These are phyloP conservation scores for Oceanodroma leucorhoa DNA, from an alignment of 2,797 vertebrate species.

Conservation along the genomic window DNA sequence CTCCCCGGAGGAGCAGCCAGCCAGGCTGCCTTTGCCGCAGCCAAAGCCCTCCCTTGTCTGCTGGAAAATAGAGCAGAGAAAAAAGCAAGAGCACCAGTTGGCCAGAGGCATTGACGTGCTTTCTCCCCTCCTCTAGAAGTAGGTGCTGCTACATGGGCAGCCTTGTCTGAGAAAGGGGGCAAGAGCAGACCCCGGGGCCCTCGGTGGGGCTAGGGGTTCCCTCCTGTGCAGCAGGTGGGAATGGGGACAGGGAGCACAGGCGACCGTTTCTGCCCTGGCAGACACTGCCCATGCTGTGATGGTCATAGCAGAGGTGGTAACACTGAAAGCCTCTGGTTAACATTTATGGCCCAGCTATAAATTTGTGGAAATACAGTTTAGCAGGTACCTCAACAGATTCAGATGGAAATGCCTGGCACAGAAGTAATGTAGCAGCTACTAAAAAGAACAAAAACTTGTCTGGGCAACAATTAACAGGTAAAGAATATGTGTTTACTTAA, in stretches of 20 bases:
- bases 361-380: neutral
- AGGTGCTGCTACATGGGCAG: neutral
- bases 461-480: neutral
- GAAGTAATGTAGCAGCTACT: neutral
- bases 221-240: too few relatives aligned
- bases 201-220: rapidly evolving
- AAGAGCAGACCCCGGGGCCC: too few relatives aligned
- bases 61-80: neutral
- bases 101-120: neutral
- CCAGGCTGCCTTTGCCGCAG: neutral
- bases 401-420: neutral
- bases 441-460: neutral
- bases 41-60: neutral
- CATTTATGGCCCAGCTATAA: neutral
- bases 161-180: neutral
- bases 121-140: neutral
- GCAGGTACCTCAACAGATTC: neutral
- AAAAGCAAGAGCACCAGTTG: neutral
- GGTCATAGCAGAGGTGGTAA: neutral
- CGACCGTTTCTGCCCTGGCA: neutral
- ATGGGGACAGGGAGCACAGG: neutral
- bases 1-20: neutral
- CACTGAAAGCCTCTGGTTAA: neutral
- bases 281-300: neutral
- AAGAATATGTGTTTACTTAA: neutral